Base-by-base conservation (phyloP, 1,140 invertebrate genomes). In the Platyura marginata region DNA sequence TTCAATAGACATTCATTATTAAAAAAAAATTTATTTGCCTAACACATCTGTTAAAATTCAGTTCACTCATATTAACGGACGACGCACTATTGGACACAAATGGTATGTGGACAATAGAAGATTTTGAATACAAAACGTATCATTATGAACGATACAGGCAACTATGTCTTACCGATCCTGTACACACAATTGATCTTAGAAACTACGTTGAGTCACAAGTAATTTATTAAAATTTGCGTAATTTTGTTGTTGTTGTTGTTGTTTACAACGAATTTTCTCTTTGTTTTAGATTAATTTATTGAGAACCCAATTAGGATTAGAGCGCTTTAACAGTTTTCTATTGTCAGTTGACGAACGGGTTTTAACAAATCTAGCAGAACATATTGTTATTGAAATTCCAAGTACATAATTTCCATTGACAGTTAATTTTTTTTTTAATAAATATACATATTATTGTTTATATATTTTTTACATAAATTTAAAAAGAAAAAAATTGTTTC, bases 311-410 rank as follows among this genome's bases (percentile, higher is more conserved):
- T 57, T 84, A 13, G 81, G 81, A 1, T 58, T 67, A 18, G 62
- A 68, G 29, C 69, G 72, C 2, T 88, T 81, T 59, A 67, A 80
- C 40, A 72, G 75, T 41, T 55, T 88, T n/a, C 61, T 87, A 48
- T 65, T 68, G 20, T 71, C 70, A 1, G 66, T 85, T 4, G 72
- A 77, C 49, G 61, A 65, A 6, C 79, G 79, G 44, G 77, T 75
- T 1, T 55, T 80, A 45, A 63, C 75, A 47, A 74, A 81, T 56
- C 66, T 83, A 33, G 66, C 67, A 50, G 69, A 71, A 45, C 75
- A 72, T 49, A 65, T 77, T 54, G 66, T 66, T 16, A 54, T 75
- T 36, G n/a, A n/a, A n/a, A n/a, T n/a, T n/a, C n/a, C n/a, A n/a
- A n/a, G n/a, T n/a, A n/a, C n/a, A n/a, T n/a, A n/a, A n/a, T n/a